Base-by-base conservation (phyloP, 2,888 invertebrate species). In the Pemphredon lugubris region DNA sequence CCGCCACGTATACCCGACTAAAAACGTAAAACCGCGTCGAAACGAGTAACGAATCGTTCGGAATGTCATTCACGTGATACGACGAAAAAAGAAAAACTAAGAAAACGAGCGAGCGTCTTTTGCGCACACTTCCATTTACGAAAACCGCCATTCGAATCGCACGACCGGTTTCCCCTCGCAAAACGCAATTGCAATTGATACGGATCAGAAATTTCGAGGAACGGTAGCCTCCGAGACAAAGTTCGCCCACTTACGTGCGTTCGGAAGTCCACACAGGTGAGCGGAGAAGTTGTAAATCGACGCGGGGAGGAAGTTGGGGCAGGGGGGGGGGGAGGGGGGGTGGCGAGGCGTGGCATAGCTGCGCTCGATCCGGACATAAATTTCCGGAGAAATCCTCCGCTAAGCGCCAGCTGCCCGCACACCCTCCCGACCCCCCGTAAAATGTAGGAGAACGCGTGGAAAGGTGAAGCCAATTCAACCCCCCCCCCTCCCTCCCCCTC, bases 361-460 rank as follows among this genome's bases (percentile, higher is more conserved):
- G 73, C 70, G 75, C 81, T 75, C 75, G 77, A 80, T 73, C 58
- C 70, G 65, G 55, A 78, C 81, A 83, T 83, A 83, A 83, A 83
- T 83, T 81, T 77, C 55, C 70, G 47, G 58, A 80, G 61, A 83
- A 83, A 83, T 83, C 83, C 83, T 70, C 71, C 68, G 54, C 71
- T 81, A 81, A 83, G 83, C 81, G 81, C 69, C 79, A 81, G 76
- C 81, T 73, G 79, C 74, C 78, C 67, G 64, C 78, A 57, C 73
- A 63, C 64, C 61, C 69, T 63, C 73, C 20, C 73, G 59, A 60
- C 61, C 69, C 60, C 73, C 20, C 64, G 55, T 58, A 55, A 75
- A 78, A 54, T 40, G 63, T 54, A 58, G 72, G 68, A 64, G 65
- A 79, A 70, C 72, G 57, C 64, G 69, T 40, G 65, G 63, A 75